Evolutionary conservation across 2,797 vertebrate genomes (phyloP).

Genomic region (Anabacerthia variegaticeps): DNA sequence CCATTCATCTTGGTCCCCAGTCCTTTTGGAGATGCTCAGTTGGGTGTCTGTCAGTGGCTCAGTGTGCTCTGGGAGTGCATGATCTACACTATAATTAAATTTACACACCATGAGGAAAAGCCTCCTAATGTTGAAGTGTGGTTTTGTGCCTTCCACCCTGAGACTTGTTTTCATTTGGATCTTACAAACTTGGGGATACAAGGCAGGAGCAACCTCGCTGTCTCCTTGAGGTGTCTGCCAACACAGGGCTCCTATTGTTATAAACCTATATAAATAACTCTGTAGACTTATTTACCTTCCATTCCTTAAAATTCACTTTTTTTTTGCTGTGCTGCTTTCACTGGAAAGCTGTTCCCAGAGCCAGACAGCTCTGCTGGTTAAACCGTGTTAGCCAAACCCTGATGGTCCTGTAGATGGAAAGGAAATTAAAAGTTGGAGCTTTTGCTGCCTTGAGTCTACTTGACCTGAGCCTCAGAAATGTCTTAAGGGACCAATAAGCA

Average conservation of each 20-base stretch:
- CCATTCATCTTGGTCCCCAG: neutral
- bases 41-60: neutral
- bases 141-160: neutral
- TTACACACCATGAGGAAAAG: rapidly evolving
- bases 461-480: neutral
- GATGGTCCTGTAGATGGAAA: neutral
- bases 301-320: neutral
- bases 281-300: rapidly evolving
- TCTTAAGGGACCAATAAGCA: neutral
- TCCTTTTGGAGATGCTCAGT: neutral
- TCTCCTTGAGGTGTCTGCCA: neutral
- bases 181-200: neutral
- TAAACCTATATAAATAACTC: neutral
- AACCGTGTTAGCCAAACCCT: neutral
- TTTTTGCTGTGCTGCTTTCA: neutral
- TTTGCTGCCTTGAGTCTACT: neutral
- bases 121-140: rapidly evolving
- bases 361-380: neutral
- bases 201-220: neutral
- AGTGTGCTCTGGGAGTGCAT: neutral
- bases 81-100: neutral
- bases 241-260: rapidly evolving
- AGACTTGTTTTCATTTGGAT: neutral
- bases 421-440: neutral
- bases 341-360: neutral